Percentiles rank a stretch among this genome's conserved stretches.
Evolutionary conservation across 2,113 vertebrate species (phyloP).

Genomic region (Pseudorasbora parva): DNA sequence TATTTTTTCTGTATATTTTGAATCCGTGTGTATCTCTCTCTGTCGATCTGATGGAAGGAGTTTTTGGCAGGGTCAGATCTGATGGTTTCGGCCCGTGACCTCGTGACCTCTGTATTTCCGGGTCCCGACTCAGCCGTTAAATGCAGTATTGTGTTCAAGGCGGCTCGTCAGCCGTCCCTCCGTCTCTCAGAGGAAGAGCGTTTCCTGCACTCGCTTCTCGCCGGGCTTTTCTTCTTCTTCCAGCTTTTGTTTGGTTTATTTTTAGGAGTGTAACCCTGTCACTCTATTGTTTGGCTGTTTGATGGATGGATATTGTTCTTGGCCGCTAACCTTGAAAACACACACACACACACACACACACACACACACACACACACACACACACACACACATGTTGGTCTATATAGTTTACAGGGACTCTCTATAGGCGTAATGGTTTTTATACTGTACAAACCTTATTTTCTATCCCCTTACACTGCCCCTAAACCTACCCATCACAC

Average conservation of each 20-base stretch:
- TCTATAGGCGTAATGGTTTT: no score
- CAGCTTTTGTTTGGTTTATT: conserved; percentile 41
- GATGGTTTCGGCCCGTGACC: no score
- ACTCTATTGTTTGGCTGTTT: conserved; percentile 33
- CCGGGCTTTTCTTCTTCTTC: conserved; percentile 16
- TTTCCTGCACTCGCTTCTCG: neutral
- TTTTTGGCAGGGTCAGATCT: no score
- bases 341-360: neutral
- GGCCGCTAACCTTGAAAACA: neutral
- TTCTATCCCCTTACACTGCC: no score
- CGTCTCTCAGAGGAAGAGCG: conserved; percentile 36
- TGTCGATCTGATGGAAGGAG: neutral
- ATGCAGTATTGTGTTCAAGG: conserved; percentile 45
- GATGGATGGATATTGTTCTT: conserved; percentile 28
- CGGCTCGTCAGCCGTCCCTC: neutral
- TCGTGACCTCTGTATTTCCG: neutral
- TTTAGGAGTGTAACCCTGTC: conserved; percentile 40
- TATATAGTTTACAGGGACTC: no score
- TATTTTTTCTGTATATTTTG: neutral
- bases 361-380: neutral
- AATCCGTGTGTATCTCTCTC: no score
- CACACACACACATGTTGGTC: neutral
- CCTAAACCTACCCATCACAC: no score
- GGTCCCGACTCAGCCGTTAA: conserved; percentile 27
- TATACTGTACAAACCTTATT: no score